These are phyloP conservation scores for Hylia prasina DNA, from an alignment of 2,113 vertebrate species.

Conservation along the genomic window DNA sequence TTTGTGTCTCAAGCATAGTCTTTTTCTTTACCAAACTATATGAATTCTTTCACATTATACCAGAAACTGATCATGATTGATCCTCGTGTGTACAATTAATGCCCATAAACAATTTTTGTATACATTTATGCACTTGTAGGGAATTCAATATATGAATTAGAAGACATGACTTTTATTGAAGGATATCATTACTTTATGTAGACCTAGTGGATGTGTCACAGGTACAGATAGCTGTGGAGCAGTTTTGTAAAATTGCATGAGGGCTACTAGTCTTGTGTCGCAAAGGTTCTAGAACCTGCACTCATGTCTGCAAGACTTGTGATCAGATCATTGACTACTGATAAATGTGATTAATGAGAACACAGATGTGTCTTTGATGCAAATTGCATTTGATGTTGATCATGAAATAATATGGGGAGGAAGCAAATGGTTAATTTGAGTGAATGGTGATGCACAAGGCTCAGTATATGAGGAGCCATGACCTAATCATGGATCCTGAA, in stretches of 20 bases:
- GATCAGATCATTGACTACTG: neutral
- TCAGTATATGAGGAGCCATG: neutral
- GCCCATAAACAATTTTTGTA: neutral
- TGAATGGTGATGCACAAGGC: neutral
- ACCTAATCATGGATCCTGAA: neutral
- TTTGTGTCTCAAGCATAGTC: neutral
- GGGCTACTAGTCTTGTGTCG: accelerated
- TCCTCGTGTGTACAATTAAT: neutral
- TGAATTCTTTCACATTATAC: neutral
- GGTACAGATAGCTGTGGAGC: neutral
- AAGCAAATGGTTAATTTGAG: neutral
- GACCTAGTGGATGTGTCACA: neutral
- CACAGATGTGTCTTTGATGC: neutral
- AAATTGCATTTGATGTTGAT: neutral
- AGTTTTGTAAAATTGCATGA: neutral
- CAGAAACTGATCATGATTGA: neutral
- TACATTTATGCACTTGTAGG: neutral
- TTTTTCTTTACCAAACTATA: neutral
- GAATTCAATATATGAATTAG: neutral
- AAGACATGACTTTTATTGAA: neutral
- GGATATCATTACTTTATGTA: neutral
- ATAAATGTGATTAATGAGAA: neutral
- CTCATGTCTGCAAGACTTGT: neutral
- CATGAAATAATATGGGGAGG: neutral
- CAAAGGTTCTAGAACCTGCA: neutral